Conservation (phyloP, 2,113 vertebrate species). For the Burhinus bistriatus region DNA sequence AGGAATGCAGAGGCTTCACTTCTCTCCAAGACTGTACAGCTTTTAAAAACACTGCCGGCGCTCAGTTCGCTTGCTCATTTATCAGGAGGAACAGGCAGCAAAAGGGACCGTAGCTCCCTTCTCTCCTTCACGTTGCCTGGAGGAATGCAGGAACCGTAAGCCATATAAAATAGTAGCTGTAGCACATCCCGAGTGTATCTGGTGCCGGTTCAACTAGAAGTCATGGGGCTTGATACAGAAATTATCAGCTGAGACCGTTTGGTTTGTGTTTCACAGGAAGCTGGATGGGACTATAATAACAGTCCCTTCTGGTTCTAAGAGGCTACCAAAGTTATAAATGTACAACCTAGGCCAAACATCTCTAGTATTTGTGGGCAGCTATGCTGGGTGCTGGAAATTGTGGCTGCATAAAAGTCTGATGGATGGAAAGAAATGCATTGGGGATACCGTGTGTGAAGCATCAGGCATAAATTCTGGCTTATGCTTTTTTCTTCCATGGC, state of each 20-base stretch:
- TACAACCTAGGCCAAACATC: not conserved
- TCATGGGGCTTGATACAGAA: not conserved
- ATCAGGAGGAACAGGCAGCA: not conserved
- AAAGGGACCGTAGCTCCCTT: not conserved
- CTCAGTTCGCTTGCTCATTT: not conserved
- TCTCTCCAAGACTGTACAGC: not conserved
- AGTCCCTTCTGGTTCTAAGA: not conserved
- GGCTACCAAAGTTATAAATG: not conserved
- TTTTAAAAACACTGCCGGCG: not conserved
- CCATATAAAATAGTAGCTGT: not conserved
- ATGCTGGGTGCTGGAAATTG: not conserved
- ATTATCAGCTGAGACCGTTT: not conserved
- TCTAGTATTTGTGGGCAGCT: not conserved
- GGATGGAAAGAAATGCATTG: not conserved
- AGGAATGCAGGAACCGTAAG: not conserved
- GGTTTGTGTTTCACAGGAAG: not conserved
- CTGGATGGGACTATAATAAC: not conserved
- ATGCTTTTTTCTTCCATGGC: not conserved
- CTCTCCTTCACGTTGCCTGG: not conserved
- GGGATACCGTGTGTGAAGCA: not conserved
- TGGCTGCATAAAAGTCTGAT: not conserved
- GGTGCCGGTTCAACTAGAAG: not conserved
- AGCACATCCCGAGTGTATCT: fast-evolving
- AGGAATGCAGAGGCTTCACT: not conserved
- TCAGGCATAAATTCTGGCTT: not conserved